phyloP scores from a whole-genome alignment of 2,888 invertebrate species.

The Eristalis tenax region DNA sequence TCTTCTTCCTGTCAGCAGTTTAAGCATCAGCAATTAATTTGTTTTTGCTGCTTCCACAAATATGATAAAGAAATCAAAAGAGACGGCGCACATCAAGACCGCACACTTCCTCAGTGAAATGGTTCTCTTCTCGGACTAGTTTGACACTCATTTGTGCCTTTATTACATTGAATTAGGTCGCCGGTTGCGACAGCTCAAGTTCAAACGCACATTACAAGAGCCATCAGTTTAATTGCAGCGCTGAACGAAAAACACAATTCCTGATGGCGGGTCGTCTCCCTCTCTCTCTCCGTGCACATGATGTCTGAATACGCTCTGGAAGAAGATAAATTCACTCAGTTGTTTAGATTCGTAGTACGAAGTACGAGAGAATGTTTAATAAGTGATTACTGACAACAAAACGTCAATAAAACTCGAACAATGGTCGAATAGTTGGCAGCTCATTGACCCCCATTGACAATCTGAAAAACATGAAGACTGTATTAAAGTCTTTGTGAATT shows the following conservation, averaged over 20 bases:
- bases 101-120: neutral
- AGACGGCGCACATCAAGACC: neutral
- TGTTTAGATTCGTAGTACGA: neutral
- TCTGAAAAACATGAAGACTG: neutral
- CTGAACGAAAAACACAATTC: conserved; percentile 37
- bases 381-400: neutral
- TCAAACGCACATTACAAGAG: conserved; percentile 17
- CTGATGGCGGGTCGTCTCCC: neutral
- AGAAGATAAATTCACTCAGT: neutral
- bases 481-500: neutral
- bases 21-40: neutral
- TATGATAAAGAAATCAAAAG: neutral
- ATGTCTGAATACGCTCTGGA: neutral
- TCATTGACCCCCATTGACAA: neutral
- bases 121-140: conserved; percentile 5
- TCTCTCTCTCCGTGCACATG: neutral
- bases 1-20: neutral
- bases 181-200: conserved; percentile 28
- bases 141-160: conserved; percentile 11
- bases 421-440: neutral
- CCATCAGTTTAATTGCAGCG: conserved; percentile 29
- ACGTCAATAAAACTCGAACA: neutral
- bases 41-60: neutral
- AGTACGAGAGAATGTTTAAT: neutral
- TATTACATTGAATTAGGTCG: conserved; percentile 11